Conservation (phyloP, 2,888 invertebrate species). For the Rhogogaster chlorosoma region DNA sequence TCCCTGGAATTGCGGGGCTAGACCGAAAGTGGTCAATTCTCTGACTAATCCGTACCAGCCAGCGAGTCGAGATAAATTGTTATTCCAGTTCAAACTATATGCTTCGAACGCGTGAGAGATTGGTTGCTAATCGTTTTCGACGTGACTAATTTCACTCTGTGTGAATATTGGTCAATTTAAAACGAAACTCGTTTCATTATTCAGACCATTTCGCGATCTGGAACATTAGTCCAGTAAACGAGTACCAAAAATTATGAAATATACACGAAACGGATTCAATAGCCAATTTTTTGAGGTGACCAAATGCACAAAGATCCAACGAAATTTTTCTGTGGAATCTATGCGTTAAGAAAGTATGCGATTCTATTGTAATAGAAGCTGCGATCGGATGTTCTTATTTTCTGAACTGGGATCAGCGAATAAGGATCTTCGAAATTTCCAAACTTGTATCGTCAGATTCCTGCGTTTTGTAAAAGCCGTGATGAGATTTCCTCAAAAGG, state of each 20-base stretch:
- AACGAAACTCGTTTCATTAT: background rate
- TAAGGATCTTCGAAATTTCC: background rate
- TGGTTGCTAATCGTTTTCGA: slow-evolving; percentile 35
- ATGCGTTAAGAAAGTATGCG: no score
- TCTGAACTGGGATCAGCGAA: background rate
- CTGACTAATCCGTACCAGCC: slow-evolving; percentile 21
- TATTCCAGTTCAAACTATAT: slow-evolving; percentile 14
- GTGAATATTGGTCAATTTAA: background rate
- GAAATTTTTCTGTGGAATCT: no score
- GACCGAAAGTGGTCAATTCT: slow-evolving; percentile 38
- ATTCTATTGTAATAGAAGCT: background rate
- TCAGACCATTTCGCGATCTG: background rate
- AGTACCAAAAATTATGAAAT: no score
- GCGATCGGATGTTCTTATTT: background rate
- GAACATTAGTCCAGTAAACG: no score
- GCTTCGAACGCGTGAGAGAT: slow-evolving; percentile 28
- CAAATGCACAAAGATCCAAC: no score
- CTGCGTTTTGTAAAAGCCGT: background rate
- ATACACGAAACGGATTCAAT: no score
- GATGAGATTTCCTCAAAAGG: background rate
- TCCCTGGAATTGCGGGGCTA: slow-evolving; percentile 22
- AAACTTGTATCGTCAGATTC: background rate
- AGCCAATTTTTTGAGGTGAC: no score
- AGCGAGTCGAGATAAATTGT: slow-evolving; percentile 41
- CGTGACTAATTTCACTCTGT: slow-evolving; percentile 28